These are phyloP conservation scores for Philotrypesis tridentata DNA, from an alignment of 1,140 invertebrate species.

Conservation along the genomic window DNA sequence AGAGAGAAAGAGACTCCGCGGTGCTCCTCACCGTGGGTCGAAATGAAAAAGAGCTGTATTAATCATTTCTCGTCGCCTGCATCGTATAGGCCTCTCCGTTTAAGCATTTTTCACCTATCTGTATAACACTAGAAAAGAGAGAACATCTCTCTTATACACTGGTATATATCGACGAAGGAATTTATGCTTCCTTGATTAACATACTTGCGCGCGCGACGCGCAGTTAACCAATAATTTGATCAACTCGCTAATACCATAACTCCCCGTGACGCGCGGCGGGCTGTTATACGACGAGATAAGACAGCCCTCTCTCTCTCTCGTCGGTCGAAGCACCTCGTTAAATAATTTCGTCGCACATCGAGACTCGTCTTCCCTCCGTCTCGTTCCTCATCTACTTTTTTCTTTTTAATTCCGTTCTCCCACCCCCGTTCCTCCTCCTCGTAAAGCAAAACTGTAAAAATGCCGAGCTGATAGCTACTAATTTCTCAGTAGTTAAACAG, in stretches of 20 bases:
- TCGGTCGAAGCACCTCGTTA: neutral
- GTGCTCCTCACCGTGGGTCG: neutral
- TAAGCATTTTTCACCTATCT: neutral
- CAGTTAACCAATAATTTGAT: conserved; percentile 32
- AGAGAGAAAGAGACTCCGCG: too few relatives aligned
- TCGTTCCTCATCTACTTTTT: neutral
- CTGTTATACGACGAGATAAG: neutral
- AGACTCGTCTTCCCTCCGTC: neutral
- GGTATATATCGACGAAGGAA: too few relatives aligned
- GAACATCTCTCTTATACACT: too few relatives aligned
- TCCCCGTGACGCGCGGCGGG: neutral
- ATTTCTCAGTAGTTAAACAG: conserved; percentile 15
- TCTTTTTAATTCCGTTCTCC: neutral
- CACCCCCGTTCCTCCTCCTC: too few relatives aligned
- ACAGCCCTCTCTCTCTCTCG: too few relatives aligned
- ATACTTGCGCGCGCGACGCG: conserved; percentile 14
- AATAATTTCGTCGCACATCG: conserved; percentile 15
- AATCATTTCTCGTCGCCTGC: conserved; percentile 5
- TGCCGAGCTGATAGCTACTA: neutral
- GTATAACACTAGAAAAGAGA: too few relatives aligned
- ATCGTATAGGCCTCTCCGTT: neutral
- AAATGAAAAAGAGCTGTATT: conserved; percentile 25
- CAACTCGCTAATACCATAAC: neutral
- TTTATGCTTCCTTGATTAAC: conserved; percentile 12
- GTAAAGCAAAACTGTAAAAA: conserved; percentile 4